A percentile compares a stretch with the other conserved stretches of the same genome.
Evolutionary conservation across 2,113 vertebrate genomes (phyloP).

Genomic region (Tamias sibiricus): DNA sequence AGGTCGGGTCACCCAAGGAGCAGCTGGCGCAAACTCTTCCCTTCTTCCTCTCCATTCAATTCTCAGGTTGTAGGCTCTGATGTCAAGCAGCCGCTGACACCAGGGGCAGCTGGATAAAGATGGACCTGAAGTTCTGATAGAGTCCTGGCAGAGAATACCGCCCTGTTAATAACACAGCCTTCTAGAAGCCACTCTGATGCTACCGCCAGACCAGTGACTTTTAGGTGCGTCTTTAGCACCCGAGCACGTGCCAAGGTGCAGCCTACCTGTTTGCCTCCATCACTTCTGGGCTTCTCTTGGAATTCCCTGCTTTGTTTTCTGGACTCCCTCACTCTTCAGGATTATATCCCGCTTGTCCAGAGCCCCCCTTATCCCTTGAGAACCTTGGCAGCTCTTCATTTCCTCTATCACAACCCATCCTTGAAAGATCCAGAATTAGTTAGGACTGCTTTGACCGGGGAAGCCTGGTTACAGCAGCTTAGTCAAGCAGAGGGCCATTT

Average conservation of each 20-base stretch:
- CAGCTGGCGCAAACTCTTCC: not conserved
- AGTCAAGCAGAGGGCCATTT: not conserved
- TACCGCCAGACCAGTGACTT: not conserved
- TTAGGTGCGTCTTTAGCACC: not conserved
- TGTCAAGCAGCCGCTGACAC: not conserved
- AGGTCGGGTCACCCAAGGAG: not conserved
- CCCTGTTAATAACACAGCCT: rapidly evolving
- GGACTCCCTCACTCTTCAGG: not conserved
- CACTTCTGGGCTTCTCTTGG: not conserved
- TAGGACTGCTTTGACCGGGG: not conserved
- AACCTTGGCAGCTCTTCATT: not conserved
- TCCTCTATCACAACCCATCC: not conserved
- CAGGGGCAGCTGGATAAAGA: not conserved
- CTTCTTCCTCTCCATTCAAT: not conserved
- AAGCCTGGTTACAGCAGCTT: not conserved
- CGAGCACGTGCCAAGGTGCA: not conserved
- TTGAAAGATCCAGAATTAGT: not conserved
- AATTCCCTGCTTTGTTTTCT: not conserved
- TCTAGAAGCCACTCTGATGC: not conserved
- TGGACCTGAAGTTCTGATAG: not conserved
- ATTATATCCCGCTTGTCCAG: not conserved
- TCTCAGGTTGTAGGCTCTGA: not conserved
- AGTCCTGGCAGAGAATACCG: not conserved
- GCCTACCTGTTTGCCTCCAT: not conserved
- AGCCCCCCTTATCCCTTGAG: not conserved